Evolutionary conservation across 2,888 invertebrate genomes (phyloP).

Genomic region (Morpho helenor): DNA sequence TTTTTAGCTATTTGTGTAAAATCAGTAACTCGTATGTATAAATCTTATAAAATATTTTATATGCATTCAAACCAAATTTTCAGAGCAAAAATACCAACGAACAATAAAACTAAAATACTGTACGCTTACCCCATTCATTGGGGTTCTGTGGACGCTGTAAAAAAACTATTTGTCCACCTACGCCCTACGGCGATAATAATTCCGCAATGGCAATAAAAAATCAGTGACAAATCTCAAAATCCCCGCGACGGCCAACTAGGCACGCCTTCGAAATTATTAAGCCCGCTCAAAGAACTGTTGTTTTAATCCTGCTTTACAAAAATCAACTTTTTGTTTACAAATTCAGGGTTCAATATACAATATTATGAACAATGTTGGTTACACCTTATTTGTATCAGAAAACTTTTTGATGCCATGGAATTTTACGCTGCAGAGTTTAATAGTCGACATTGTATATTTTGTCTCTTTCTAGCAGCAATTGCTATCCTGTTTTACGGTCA

Average conservation of each 20-base stretch:
- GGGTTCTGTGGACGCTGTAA: slow-evolving; percentile 25
- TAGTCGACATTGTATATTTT: slow-evolving; percentile 36
- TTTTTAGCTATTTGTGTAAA: no score
- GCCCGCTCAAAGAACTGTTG: slow-evolving; percentile 49
- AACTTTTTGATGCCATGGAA: slow-evolving; percentile 64
- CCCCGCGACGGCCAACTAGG: slow-evolving; percentile 66
- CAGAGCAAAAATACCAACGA: slow-evolving; percentile 6
- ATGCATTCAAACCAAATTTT: background rate
- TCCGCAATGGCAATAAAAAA: slow-evolving; percentile 67
- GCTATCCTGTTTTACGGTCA: slow-evolving; percentile 42
- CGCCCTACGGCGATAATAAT: slow-evolving; percentile 61
- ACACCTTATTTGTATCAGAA: slow-evolving; percentile 45
- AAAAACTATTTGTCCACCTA: slow-evolving; percentile 51
- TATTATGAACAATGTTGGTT: slow-evolving; percentile 25
- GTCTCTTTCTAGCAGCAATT: slow-evolving; percentile 32
- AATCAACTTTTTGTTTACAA: slow-evolving; percentile 21
- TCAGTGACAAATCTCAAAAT: slow-evolving; percentile 67
- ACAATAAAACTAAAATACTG: slow-evolving; percentile 21
- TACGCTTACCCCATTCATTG: slow-evolving; percentile 22
- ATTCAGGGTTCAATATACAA: slow-evolving; percentile 29
- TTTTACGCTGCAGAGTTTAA: slow-evolving; percentile 66
- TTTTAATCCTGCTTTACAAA: slow-evolving; percentile 24
- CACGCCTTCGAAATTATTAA: slow-evolving; percentile 75
- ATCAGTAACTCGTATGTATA: no score
- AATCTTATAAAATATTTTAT: background rate